A percentile compares a stretch with the other conserved stretches of the same genome.
Conservation (phyloP, 2,797 vertebrate species). For the Schizopygopsis malacanthus region DNA sequence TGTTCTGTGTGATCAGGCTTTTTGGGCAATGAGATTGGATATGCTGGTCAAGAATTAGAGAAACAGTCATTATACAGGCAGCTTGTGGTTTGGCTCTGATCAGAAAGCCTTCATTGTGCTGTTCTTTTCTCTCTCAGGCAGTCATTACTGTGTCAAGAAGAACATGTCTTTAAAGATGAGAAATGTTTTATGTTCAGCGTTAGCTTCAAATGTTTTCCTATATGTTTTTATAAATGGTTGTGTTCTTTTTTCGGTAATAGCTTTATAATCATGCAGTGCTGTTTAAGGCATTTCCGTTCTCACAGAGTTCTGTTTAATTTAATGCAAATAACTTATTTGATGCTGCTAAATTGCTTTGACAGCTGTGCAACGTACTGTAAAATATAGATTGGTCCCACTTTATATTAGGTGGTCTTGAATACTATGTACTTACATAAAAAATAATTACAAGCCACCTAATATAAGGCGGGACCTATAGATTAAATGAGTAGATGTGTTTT, state of each 20-base stretch:
- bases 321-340: background rate
- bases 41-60: slow-evolving; percentile 57
- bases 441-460: background rate
- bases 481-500: background rate
- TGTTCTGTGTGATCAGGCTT: slow-evolving; percentile 54
- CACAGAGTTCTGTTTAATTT: background rate
- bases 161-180: slow-evolving; percentile 27
- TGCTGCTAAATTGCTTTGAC: background rate
- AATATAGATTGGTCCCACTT: background rate
- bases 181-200: slow-evolving; percentile 6
- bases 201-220: slow-evolving; percentile 1
- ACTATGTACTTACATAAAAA: background rate
- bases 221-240: background rate
- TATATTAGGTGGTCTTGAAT: too few species aligned
- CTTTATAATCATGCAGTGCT: background rate
- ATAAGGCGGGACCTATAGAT: background rate
- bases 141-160: slow-evolving; percentile 24
- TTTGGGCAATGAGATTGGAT: slow-evolving; percentile 54
- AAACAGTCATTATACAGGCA: slow-evolving; percentile 54
- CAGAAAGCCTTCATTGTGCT: slow-evolving; percentile 27
- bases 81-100: slow-evolving; percentile 44
- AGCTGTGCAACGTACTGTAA: background rate
- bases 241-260: background rate
- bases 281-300: background rate
- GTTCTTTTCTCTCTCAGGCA: slow-evolving; percentile 19